These are phyloP conservation scores for Acridotheres tristis DNA, from an alignment of 2,797 vertebrate species.

Conservation along the genomic window DNA sequence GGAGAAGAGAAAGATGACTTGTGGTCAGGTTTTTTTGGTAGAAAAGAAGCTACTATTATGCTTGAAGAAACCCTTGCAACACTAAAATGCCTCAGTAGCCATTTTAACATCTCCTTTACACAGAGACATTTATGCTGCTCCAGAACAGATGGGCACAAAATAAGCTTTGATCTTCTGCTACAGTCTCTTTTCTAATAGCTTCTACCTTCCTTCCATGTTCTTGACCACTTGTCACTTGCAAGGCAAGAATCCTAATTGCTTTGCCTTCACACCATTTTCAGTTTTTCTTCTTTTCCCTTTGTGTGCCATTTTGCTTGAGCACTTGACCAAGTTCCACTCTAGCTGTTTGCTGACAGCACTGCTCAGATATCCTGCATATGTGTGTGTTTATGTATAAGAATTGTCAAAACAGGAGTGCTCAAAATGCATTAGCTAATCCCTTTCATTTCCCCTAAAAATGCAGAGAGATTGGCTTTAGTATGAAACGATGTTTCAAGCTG, in stretches of 20 bases:
- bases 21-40: background rate
- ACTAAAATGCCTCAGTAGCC: background rate
- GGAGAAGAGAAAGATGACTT: background rate
- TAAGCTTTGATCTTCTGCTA: background rate
- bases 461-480: background rate
- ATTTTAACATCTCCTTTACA: background rate
- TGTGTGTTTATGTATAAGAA: background rate
- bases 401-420: background rate
- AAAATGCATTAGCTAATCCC: background rate
- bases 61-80: background rate
- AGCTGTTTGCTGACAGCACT: background rate
- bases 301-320: background rate
- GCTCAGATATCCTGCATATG: background rate
- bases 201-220: background rate
- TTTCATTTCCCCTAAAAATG: background rate
- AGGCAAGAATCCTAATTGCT: background rate
- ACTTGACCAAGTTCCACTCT: background rate
- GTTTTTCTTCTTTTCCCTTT: background rate
- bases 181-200: background rate
- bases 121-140: background rate
- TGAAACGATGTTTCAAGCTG: background rate
- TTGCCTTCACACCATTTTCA: background rate
- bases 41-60: background rate
- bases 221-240: background rate
- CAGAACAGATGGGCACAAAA: background rate